phyloP scores from a whole-genome alignment of 2,888 invertebrate species.

The Volucella inflata region DNA sequence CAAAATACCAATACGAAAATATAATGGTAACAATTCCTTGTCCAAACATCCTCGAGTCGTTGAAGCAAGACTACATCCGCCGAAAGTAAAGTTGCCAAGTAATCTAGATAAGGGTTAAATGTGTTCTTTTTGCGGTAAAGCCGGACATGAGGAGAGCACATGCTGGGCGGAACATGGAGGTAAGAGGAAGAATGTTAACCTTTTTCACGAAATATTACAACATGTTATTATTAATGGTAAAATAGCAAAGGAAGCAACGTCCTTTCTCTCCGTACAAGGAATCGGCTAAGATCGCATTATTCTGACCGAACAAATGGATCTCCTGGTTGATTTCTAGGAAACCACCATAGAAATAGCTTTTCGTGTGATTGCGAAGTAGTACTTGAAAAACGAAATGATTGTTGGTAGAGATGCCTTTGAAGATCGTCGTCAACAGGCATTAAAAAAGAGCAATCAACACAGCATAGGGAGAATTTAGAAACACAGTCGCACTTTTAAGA shows the following conservation, averaged over 20 bases:
- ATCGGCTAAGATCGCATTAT: no score
- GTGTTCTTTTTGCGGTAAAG: constrained; percentile 29
- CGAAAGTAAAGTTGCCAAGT: no score
- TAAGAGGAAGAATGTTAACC: constrained; percentile 20
- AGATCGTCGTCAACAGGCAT: constrained; percentile 31
- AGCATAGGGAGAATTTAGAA: no score
- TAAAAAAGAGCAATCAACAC: background rate
- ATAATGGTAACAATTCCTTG: no score
- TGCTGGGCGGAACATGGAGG: constrained; percentile 40
- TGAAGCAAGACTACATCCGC: background rate
- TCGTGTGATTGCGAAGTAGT: constrained; percentile 31
- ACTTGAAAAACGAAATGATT: constrained; percentile 41
- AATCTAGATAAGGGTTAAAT: background rate
- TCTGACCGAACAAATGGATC: no score
- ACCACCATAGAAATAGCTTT: constrained; percentile 37
- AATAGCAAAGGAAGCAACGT: no score
- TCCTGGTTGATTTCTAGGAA: constrained; percentile 10
- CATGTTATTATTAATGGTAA: no score
- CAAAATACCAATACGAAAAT: no score
- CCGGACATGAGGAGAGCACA: constrained; percentile 25
- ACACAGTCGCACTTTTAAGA: no score
- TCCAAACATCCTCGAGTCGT: no score
- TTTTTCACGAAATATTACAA: background rate
- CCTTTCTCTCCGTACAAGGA: no score
- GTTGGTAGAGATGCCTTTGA: constrained; percentile 31